Evolutionary conservation across 2,113 vertebrate genomes (phyloP).

Genomic region (Cichladusa arquata): DNA sequence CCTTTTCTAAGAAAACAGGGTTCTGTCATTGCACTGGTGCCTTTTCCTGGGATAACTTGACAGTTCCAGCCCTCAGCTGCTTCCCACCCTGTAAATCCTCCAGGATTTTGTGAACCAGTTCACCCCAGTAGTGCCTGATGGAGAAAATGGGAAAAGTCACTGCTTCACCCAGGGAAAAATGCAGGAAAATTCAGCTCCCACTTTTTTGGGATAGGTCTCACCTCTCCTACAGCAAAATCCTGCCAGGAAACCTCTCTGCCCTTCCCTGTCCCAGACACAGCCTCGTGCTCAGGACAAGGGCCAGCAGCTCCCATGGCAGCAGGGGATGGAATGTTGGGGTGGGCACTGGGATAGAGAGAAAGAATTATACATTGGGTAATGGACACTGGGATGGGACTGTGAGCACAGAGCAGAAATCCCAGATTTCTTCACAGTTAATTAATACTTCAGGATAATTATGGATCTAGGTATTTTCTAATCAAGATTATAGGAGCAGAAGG

Average conservation of each 20-base stretch:
- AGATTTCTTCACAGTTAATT: background rate
- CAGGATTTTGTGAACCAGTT: background rate
- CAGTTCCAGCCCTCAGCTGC: background rate
- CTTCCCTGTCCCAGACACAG: background rate
- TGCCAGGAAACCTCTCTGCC: background rate
- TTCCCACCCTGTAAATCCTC: background rate
- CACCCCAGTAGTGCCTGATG: fast-evolving
- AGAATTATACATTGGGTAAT: fast-evolving
- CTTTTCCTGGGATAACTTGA: background rate
- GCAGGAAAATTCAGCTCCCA: background rate
- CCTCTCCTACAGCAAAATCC: background rate
- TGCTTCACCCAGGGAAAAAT: background rate
- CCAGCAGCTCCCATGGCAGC: background rate
- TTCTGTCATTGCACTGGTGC: background rate
- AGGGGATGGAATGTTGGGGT: background rate
- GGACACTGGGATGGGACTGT: background rate
- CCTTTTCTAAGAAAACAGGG: background rate
- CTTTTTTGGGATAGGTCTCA: background rate
- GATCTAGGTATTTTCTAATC: background rate
- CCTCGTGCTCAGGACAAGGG: background rate
- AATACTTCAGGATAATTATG: background rate
- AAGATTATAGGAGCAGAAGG: background rate
- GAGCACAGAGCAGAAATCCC: background rate
- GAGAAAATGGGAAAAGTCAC: background rate
- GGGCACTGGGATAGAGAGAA: background rate